Base-by-base conservation (phyloP, 2,113 vertebrate genomes). In the Cephalopholis sonnerati region DNA sequence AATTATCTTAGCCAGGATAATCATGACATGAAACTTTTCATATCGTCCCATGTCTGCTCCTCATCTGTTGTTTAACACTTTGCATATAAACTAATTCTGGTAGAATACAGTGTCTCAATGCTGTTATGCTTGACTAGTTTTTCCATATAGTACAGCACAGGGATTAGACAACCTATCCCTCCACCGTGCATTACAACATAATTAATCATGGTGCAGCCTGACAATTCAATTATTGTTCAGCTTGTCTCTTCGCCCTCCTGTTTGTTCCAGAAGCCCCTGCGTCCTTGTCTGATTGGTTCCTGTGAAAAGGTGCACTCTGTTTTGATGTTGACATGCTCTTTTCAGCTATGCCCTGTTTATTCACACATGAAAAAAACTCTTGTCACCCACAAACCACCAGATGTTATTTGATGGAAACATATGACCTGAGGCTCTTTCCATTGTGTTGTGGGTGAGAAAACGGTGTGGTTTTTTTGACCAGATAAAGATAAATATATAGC, bases 401-500 rank as follows among this genome's bases (percentile, higher is more conserved):
- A 58, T 77, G 48, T 58, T 63, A 59, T 64, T 36, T 16, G 41
- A 57, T 71, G 54, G n/a, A 65, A 32, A 18, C 13, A 12, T 9
- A 12, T 39, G 51, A 76, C 64, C 74, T 22, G 7, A 2, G 66
- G 55, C 74, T 36, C 5, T 61, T 82, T 74, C 29, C 70, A 29
- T 36, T 54, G 59, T 63, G 39, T 51, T 61, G 64, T 44, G 59
- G 65, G 36, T 71, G 59, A 75, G 64, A 69, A 51, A 68, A 55
- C 6, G 1, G 5, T 10, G 54, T 36, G 17, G 4, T 12, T 36
- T 65, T 66, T 69, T 73, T 74, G 10, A 79, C 80, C 32, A 77
- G 72, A 83, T 86, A 69, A 73, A 3, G 24, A 66, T 20, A 2
- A 72, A 82, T 63, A 53, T 59, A 72, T 15, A 32, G 78, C 58